Evolutionary conservation across 2,888 invertebrate species (phyloP), one percentile per base, ranked within the genome.

Genomic region (Dynastes grantii): DNA sequence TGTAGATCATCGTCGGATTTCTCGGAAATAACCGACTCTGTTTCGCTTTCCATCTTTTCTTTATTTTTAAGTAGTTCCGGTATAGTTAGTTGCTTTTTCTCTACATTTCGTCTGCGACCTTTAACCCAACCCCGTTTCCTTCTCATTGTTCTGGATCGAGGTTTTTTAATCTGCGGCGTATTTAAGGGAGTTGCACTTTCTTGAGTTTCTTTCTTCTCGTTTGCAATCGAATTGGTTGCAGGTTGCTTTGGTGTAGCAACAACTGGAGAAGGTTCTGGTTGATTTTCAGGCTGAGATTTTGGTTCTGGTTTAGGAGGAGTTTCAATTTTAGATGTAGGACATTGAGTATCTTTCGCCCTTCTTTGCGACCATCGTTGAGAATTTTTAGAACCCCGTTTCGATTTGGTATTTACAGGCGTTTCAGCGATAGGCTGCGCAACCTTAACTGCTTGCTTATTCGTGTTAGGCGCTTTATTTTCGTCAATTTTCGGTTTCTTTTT

Each of bases 51-150:
- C 53, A 71, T 76, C 68, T 78, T 80, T 63, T 85, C 80, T 55
- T 75, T 77, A 64, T 83, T 83, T 81, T 87, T 88, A 2, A 89
- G 83, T 81, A 89, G 82, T 82, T 90, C 89, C 0, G 89, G 88
- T 53, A 90, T 78, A 0, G 89, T 90, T 2, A 87, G 81, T 81
- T 89, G 89, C 81, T 77, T 76, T 83, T 85, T 81, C 85, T 85
- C 4, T 85, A 84, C 6, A 85, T 85, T 16, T 82, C 83, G 51
- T 71, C 77, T 49, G 78, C 80, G 73, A 22, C 79, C 58, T 61
- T 75, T 37, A 51, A 68, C 78, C 91, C 92, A 92, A 1, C 90
- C 89, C 1, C 90, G 85, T 87, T 91, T 91, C 81, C 86, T 77
- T 51, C 79, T 79, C 5, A 79, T 80, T 78, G 82, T 76, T 6